A percentile compares a stretch with the other conserved stretches of the same genome.
phyloP scores from a whole-genome alignment of 1,140 invertebrate genomes.

The Drosophila athabasca region DNA sequence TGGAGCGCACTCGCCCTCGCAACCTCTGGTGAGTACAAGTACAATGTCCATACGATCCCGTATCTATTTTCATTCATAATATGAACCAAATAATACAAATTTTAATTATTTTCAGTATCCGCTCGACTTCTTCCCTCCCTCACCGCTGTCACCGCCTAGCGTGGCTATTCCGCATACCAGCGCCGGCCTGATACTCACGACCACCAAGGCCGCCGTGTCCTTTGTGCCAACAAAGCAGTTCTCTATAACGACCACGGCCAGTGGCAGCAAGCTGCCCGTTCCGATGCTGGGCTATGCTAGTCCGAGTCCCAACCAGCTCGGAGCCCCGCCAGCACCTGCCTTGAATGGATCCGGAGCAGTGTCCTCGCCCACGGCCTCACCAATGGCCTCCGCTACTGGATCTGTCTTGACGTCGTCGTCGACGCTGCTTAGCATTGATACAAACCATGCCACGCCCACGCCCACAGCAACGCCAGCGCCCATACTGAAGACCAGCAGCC shows the following conservation, averaged over 20 bases:
- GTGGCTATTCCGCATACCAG: conserved; percentile 50
- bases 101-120: conserved; percentile 57
- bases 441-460: conserved; percentile 46
- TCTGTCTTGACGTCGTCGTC: conserved; percentile 10
- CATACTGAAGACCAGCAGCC: conserved; percentile 48
- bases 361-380: conserved; percentile 8
- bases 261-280: conserved; percentile 16
- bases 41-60: too few relatives aligned
- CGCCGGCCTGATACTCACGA: conserved; percentile 66
- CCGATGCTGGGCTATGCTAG: conserved; percentile 8
- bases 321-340: conserved; percentile 15
- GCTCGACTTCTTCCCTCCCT: conserved; percentile 71
- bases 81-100: neutral
- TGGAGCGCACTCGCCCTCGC: conserved; percentile 85
- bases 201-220: conserved; percentile 60
- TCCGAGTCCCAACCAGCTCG: conserved; percentile 8
- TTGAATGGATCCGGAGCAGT: conserved; percentile 21
- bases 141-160: conserved; percentile 65
- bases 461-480: conserved; percentile 11
- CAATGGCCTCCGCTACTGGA: conserved; percentile 5
- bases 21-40: conserved; percentile 83
- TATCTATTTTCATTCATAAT: neutral
- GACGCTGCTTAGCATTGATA: conserved; percentile 65
- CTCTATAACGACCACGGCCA: conserved; percentile 24
- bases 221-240: conserved; percentile 73